Conservation (phyloP, 2,113 vertebrate species). For the Apteryx owenii region DNA sequence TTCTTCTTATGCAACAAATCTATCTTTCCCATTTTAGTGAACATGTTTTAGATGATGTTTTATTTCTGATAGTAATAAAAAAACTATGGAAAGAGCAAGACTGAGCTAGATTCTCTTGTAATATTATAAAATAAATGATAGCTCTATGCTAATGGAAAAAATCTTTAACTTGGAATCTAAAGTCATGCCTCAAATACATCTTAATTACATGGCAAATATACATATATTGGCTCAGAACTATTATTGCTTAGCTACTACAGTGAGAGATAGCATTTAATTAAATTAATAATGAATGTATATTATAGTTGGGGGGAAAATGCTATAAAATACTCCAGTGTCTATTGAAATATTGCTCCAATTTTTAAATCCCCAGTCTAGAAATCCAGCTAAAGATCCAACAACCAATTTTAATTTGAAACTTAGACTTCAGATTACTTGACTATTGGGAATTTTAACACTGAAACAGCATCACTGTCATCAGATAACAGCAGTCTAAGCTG, state of each 20-base stretch:
- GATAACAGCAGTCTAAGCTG: background rate
- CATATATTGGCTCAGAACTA: background rate
- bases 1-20: background rate
- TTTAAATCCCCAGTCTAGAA: background rate
- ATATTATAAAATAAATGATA: background rate
- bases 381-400: background rate
- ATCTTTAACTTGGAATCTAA: background rate
- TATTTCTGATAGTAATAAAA: background rate
- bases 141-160: background rate
- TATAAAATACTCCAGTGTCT: background rate
- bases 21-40: background rate
- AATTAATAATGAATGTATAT: slow-evolving; percentile 42
- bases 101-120: background rate
- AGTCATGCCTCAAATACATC: background rate
- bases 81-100: background rate
- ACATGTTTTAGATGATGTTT: background rate
- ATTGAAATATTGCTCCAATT: slow-evolving; percentile 27
- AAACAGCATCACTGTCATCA: background rate
- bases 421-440: background rate
- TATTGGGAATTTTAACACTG: background rate
- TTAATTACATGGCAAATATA: slow-evolving; percentile 30
- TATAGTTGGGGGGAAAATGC: background rate
- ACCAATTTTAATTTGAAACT: background rate
- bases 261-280: slow-evolving; percentile 13
- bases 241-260: background rate